Percentiles rank a stretch among this genome's conserved stretches.
Evolutionary conservation across 1,140 invertebrate species (phyloP).

Genomic region (Hylaeus anthracinus): DNA sequence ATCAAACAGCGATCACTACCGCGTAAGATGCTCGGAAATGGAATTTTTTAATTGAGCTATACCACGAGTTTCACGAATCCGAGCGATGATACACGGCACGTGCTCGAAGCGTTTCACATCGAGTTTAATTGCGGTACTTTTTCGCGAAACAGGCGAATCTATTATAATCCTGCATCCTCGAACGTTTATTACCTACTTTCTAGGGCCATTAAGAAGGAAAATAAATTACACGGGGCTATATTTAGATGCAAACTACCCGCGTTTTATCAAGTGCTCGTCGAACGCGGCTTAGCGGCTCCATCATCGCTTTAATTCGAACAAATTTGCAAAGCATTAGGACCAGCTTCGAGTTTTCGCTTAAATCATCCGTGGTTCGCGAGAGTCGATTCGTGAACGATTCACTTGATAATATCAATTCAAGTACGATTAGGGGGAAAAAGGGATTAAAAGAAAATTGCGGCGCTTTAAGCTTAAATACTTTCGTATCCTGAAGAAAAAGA

Average conservation of each 20-base stretch:
- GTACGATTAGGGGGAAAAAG: too few species aligned
- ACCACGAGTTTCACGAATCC: constrained; percentile 2
- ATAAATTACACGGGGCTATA: background rate
- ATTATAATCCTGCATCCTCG: background rate
- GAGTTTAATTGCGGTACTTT: background rate
- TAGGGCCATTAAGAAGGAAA: background rate
- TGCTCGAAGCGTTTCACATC: background rate
- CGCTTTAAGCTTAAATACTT: too few species aligned
- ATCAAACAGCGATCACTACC: background rate
- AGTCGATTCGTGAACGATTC: background rate
- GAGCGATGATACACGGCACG: background rate
- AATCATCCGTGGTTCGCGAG: background rate
- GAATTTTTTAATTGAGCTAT: constrained; percentile 10
- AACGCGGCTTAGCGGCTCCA: background rate
- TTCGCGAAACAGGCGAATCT: constrained; percentile 14
- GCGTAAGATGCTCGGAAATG: background rate
- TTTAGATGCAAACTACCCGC: background rate
- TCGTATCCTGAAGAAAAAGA: too few species aligned
- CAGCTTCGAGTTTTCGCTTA: too few species aligned
- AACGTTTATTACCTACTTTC: constrained; percentile 26
- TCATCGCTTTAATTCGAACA: too few species aligned
- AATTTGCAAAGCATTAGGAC: background rate
- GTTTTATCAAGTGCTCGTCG: background rate
- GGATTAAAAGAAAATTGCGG: too few species aligned
- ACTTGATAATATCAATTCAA: background rate